Conservation (phyloP, 2,888 invertebrate species). For the Neria commutata region DNA sequence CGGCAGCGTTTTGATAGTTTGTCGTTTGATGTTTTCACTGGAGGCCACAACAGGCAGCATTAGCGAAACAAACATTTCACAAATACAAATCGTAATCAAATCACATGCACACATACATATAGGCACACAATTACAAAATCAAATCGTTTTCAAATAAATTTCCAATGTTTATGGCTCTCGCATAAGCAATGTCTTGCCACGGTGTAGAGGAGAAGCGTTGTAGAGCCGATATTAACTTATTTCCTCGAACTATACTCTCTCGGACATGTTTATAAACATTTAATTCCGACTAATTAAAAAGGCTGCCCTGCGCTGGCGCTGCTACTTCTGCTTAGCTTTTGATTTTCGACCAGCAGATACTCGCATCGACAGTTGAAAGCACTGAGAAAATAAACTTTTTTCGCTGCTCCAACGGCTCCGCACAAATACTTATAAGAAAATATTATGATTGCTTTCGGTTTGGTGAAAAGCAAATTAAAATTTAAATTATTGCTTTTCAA, state of each 20-base stretch:
- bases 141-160: neutral
- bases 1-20: constrained; percentile 27
- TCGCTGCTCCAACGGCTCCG: neutral
- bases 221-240: constrained; percentile 1
- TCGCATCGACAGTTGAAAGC: too few species aligned
- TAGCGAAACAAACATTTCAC: constrained; percentile 18
- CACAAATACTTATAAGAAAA: neutral
- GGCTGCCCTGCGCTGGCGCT: neutral
- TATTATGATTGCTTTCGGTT: neutral
- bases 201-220: too few species aligned
- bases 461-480: constrained; percentile 1
- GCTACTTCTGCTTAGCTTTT: neutral
- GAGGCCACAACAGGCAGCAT: constrained; percentile 28
- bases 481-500: neutral
- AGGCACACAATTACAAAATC: too few species aligned
- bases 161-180: neutral
- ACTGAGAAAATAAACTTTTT: neutral
- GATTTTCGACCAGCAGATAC: neutral
- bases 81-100: too few species aligned
- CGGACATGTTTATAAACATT: constrained; percentile 46
- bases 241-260: neutral
- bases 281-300: constrained; percentile 23
- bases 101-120: too few species aligned
- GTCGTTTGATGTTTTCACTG: constrained; percentile 49
- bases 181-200: neutral